Evolutionary conservation across 2,797 vertebrate genomes (phyloP).

Genomic region (Gorsachius magnificus): DNA sequence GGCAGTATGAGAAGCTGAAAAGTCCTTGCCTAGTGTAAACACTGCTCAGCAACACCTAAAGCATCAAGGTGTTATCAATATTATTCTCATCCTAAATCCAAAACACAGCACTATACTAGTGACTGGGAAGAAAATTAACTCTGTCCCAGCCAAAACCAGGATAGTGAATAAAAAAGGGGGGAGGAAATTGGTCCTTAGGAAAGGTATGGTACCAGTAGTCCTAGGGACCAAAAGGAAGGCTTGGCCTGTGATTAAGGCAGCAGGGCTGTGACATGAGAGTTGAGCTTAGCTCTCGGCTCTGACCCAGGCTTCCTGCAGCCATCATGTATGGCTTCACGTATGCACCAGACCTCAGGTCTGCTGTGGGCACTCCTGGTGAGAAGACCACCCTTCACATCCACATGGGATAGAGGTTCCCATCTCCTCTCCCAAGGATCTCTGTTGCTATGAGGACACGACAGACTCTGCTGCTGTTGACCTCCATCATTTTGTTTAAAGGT

Average conservation of each 20-base stretch:
- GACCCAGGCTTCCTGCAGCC: not conserved
- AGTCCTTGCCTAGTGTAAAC: too few relatives aligned
- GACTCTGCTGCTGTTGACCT: not conserved
- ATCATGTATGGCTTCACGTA: not conserved
- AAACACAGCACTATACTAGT: too few relatives aligned
- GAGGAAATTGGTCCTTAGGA: not conserved
- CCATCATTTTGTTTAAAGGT: not conserved
- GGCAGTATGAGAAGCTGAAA: too few relatives aligned
- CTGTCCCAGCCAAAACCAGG: too few relatives aligned
- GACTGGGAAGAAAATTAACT: too few relatives aligned
- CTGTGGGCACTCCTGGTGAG: not conserved
- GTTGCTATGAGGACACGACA: not conserved
- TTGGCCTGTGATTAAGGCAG: not conserved
- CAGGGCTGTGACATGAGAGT: not conserved
- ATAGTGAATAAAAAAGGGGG: not conserved
- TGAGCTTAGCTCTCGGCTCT: not conserved
- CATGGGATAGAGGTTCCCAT: not conserved
- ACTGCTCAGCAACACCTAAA: too few relatives aligned
- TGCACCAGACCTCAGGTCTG: not conserved
- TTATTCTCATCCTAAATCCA: too few relatives aligned
- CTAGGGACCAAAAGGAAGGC: not conserved
- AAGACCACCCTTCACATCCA: not conserved
- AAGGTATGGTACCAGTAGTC: not conserved
- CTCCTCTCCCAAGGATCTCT: not conserved
- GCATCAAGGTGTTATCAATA: too few relatives aligned